phyloP scores from a whole-genome alignment of 1,140 invertebrate species.

The Agrypnia vestita region DNA sequence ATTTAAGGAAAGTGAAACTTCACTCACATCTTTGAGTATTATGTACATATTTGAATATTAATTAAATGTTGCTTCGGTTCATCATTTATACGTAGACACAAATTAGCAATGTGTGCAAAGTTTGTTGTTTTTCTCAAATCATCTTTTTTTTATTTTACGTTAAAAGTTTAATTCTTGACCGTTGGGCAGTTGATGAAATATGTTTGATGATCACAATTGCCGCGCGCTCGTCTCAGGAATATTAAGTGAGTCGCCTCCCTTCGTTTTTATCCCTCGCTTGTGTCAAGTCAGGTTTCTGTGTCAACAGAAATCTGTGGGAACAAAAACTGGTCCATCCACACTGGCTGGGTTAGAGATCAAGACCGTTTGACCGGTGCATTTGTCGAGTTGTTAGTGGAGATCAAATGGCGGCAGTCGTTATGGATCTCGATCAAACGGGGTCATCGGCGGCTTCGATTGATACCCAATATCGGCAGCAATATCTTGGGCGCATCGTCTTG shows the following conservation, averaged over 20 bases:
- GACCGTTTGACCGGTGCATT: not conserved
- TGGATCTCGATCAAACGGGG: conserved; percentile 29
- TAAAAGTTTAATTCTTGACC: too few relatives aligned
- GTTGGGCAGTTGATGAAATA: not conserved
- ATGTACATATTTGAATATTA: too few relatives aligned
- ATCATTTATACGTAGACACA: too few relatives aligned
- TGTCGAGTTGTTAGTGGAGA: not conserved
- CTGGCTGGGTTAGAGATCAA: conserved; percentile 33
- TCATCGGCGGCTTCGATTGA: not conserved
- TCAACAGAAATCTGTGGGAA: conserved; percentile 50
- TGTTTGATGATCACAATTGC: not conserved
- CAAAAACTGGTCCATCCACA: conserved; percentile 47
- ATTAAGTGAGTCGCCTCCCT: conserved; percentile 11
- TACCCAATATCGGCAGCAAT: too few relatives aligned
- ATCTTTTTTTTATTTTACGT: too few relatives aligned
- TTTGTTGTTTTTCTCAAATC: too few relatives aligned
- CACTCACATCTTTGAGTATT: too few relatives aligned
- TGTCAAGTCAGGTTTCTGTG: conserved; percentile 46
- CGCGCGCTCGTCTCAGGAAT: not conserved
- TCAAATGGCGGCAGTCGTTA: conserved; percentile 26
- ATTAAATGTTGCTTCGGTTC: too few relatives aligned
- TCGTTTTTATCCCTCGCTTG: not conserved
- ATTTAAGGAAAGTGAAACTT: too few relatives aligned
- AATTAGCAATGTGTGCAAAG: too few relatives aligned
- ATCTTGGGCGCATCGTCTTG: too few relatives aligned